Evolutionary conservation across 2,888 invertebrate genomes (phyloP), one percentile per base, ranked within the genome.

Genomic region (Apotomis betuletana): DNA sequence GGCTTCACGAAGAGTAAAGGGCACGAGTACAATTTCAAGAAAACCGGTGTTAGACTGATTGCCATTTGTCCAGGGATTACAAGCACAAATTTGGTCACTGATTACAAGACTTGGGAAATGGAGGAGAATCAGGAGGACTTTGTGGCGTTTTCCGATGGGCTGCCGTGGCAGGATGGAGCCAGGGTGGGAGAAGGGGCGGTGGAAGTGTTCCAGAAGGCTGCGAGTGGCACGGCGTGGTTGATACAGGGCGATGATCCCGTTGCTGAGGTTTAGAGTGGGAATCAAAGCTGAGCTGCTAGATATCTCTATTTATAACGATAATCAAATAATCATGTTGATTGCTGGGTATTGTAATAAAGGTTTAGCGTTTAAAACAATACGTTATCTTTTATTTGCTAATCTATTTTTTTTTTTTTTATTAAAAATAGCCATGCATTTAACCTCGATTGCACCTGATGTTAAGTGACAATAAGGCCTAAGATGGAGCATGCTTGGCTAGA

Each of bases 41-140:
- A 85, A 67, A 90, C 88, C 4, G 90, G 91, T 1, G 92, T 94
- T 0, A 87, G 91, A 67, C 87, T 94, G 38, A 79, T 94, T 54
- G 89, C 87, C 0, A 78, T 94, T 55, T 94, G 94, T 75, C 94
- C 94, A 1, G 94, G 94, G 10, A 85, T 90, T 51, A 94, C 94
- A 0, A 81, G 87, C 51, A 93, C 92, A 0, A 77, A 77, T 9
- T 67, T 92, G 73, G 76, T 75, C 2, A 49, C 49, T 5, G 38
- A 62, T 41, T 67, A 60, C n/a, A 44, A 65, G 1, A 74, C 46
- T 27, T 57, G 55, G n/a, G 44, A 70, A 5, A 13, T 51, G 6
- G 61, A 67, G 5, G 1, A 44, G 0, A 74, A 67, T 52, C 55
- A 36, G 15, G 60, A 70, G n/a, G 77, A 74, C 12, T 77, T 76